phyloP scores from a whole-genome alignment of 2,113 vertebrate genomes.

The Myotis yumanensis region DNA sequence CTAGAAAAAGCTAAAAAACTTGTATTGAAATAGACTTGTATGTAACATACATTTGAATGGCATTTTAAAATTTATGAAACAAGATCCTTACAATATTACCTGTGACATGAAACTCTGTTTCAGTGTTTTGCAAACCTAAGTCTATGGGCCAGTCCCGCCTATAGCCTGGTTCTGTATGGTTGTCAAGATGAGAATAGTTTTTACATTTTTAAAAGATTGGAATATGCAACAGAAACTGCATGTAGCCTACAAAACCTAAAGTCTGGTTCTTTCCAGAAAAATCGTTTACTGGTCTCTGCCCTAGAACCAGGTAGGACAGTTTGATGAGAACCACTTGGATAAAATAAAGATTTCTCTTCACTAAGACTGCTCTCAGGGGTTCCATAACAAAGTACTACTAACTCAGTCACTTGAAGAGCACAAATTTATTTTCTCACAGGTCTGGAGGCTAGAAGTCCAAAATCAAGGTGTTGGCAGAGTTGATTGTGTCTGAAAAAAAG shows the following conservation, averaged over 20 bases:
- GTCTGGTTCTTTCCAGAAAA: not conserved
- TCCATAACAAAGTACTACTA: not conserved
- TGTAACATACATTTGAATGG: not conserved
- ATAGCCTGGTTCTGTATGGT: not conserved
- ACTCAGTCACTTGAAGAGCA: not conserved
- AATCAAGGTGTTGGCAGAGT: too few species aligned
- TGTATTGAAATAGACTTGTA: not conserved
- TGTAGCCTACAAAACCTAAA: not conserved
- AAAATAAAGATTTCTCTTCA: not conserved
- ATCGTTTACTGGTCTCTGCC: not conserved
- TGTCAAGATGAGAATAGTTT: not conserved
- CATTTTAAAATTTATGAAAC: not conserved
- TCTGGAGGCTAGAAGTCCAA: not conserved
- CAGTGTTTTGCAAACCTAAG: not conserved
- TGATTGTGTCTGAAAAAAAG: too few species aligned
- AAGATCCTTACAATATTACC: not conserved
- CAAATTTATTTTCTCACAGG: not conserved
- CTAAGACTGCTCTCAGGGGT: not conserved
- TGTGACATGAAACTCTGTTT: not conserved
- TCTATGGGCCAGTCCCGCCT: not conserved
- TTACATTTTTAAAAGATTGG: not conserved
- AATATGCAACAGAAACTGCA: not conserved
- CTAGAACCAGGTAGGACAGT: not conserved
- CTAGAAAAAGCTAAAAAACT: not conserved
- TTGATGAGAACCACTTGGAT: not conserved